Evolutionary conservation across 2,113 vertebrate species (phyloP), one percentile per base, ranked within the genome.

Genomic region (Bagarius yarrelli): DNA sequence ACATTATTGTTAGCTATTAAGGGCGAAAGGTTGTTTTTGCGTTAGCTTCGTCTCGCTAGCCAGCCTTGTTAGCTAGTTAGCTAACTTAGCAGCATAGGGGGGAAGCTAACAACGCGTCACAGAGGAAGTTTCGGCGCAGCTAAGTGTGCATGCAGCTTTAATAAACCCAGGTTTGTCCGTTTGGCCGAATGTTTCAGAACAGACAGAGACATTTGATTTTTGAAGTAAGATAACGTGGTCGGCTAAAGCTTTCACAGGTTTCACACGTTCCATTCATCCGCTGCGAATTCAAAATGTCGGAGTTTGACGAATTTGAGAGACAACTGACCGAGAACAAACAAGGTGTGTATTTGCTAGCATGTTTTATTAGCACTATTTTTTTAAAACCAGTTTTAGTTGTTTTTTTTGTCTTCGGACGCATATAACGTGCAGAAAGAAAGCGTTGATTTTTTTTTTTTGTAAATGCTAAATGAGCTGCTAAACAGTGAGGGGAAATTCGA

Each of bases 271-370:
- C 59, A 74, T 76, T 80, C 83, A 82, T 84, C 73, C 83, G 75
- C 69, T 57, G 44, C 81, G 79, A 70, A 71, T 74, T 57, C 85
- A 85, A 47, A 70, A 86, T 87, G 85, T 87, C 85, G 64, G 85
- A 87, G 78, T 87, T 87, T 67, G 85, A 87, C 34, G 85, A 87
- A 56, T 87, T 87, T 79, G 85, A 87, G 85, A 71, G 85, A 74
- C 85, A 87, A 76, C 79, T 87, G 57, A 83, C 69, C 59, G 85
- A 87, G 79, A 87, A 87, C 70, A 87, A 87, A 25, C 85, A 87
- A 83, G 85, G 85, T 87, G 52, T 78, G 85, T 85, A 74, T 76
- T 34, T 5, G 9, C 14, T 5, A 53, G 75, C 21, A 14, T 66
- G 21, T 30, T 66, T 25, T 11, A 69, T 0, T 25, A 66, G 32